These are phyloP conservation scores for Pantala flavescens DNA, from an alignment of 1,140 invertebrate species.

Conservation along the genomic window DNA sequence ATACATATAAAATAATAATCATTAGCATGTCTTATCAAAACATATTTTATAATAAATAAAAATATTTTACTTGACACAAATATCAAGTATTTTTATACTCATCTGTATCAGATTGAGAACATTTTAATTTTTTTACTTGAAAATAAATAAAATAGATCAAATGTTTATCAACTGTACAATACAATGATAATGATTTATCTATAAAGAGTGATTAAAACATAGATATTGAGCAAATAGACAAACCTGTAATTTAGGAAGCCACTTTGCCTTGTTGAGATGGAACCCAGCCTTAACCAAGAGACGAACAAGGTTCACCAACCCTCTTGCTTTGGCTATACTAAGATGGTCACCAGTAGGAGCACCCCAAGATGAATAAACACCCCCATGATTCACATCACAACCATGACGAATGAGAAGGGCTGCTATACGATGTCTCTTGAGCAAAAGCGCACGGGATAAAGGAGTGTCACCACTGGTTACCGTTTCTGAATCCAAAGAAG, in stretches of 20 bases:
- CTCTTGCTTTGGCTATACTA: conserved; percentile 33
- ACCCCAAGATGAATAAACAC: conserved; percentile 29
- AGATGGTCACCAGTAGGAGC: conserved; percentile 32
- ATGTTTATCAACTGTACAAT: too few relatives aligned
- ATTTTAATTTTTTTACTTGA: too few relatives aligned
- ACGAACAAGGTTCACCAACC: conserved; percentile 28
- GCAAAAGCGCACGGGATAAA: conserved; percentile 36
- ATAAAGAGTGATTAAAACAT: too few relatives aligned
- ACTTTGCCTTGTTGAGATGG: conserved; percentile 24
- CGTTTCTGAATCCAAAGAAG: conserved; percentile 34
- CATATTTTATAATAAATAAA: too few relatives aligned
- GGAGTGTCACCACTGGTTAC: conserved; percentile 40
- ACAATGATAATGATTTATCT: too few relatives aligned
- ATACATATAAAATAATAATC: too few relatives aligned
- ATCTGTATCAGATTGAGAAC: too few relatives aligned
- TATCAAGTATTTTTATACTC: too few relatives aligned
- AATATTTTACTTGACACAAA: too few relatives aligned
- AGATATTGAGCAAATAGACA: too few relatives aligned
- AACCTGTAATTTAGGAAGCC: conserved; percentile 30
- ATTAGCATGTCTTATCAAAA: too few relatives aligned
- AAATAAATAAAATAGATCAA: too few relatives aligned
- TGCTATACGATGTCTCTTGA: conserved; percentile 35
- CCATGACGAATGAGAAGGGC: conserved; percentile 38
- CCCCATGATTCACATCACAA: conserved; percentile 31
- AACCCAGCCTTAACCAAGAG: conserved; percentile 29